These are phyloP conservation scores for Tetanocera ferruginea DNA, from an alignment of 2,888 invertebrate genomes.

Conservation along the genomic window DNA sequence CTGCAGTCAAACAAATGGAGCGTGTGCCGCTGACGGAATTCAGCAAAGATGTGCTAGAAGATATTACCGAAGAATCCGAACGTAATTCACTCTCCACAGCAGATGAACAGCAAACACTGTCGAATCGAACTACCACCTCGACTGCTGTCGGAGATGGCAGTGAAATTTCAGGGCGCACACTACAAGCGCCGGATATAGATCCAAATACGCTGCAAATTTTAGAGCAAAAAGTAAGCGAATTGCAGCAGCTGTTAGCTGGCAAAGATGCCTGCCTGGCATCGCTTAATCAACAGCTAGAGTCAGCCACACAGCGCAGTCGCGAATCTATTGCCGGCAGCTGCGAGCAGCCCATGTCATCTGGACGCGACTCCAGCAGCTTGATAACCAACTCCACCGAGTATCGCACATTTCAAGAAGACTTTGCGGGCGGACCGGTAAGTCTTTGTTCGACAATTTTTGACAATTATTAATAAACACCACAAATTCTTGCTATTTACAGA, in stretches of 20 bases:
- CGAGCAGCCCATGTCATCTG: constrained; percentile 60
- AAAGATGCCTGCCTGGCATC: constrained; percentile 66
- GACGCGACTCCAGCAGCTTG: constrained; percentile 66
- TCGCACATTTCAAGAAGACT: constrained; percentile 80
- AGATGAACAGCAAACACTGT: constrained; percentile 61
- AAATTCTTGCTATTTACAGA: constrained; percentile 71
- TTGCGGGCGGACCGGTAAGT: constrained; percentile 77
- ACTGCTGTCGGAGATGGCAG: constrained; percentile 30
- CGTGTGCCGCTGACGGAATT: constrained; percentile 62
- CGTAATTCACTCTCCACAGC: constrained; percentile 59
- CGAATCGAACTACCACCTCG: constrained; percentile 47
- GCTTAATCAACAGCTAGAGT: constrained; percentile 63
- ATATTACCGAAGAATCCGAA: constrained; percentile 69
- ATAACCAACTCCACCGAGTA: constrained; percentile 76
- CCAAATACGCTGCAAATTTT: constrained; percentile 64
- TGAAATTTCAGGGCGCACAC: constrained; percentile 23
- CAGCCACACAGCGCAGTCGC: constrained; percentile 48
- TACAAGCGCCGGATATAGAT: constrained; percentile 44
- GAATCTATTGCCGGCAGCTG: constrained; percentile 55
- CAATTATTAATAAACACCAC: neutral
- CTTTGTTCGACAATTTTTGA: neutral
- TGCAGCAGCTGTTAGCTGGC: constrained; percentile 61
- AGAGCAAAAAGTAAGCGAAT: constrained; percentile 64
- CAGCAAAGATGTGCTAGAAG: constrained; percentile 67
- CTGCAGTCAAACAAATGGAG: constrained; percentile 64